Percentiles rank a stretch among this genome's conserved stretches.
Conservation (phyloP, 2,797 vertebrate genomes). For the Onychomys leucogaster region DNA sequence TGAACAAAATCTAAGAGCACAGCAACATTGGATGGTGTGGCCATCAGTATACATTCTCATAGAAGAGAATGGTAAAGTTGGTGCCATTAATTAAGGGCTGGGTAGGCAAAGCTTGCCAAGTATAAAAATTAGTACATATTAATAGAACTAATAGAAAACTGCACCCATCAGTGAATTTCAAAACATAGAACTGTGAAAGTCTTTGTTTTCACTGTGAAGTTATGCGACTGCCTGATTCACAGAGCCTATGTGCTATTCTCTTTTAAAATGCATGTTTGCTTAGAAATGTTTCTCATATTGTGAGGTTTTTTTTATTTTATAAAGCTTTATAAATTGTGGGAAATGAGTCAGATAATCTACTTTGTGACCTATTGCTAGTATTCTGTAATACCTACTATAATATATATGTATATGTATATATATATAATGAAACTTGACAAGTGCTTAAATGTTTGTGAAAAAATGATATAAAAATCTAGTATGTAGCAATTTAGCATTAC, state of each 20-base stretch:
- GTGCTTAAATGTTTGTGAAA: not conserved
- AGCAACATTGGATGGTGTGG: not conserved
- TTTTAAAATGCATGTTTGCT: not conserved
- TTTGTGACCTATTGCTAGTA: not conserved
- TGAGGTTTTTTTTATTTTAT: not conserved
- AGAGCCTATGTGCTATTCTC: fast-evolving
- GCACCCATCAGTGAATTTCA: fast-evolving
- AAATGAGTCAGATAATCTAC: not conserved
- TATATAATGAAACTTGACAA: not conserved
- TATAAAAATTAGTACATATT: not conserved
- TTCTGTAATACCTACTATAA: not conserved
- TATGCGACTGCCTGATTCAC: fast-evolving
- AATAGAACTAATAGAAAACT: not conserved
- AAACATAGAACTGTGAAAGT: too few species aligned
- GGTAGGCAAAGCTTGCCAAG: not conserved
- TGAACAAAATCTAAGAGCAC: not conserved
- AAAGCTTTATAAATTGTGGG: not conserved
- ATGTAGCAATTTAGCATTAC: not conserved
- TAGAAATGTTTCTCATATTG: not conserved
- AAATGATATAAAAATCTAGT: not conserved
- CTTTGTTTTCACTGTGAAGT: fast-evolving
- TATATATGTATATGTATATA: too few species aligned
- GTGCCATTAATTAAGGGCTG: not conserved
- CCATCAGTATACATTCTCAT: not conserved
- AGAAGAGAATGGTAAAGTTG: not conserved